These are phyloP conservation scores for Masnerella sp. DNA, from an alignment of 2,888 invertebrate genomes.

Conservation along the genomic window DNA sequence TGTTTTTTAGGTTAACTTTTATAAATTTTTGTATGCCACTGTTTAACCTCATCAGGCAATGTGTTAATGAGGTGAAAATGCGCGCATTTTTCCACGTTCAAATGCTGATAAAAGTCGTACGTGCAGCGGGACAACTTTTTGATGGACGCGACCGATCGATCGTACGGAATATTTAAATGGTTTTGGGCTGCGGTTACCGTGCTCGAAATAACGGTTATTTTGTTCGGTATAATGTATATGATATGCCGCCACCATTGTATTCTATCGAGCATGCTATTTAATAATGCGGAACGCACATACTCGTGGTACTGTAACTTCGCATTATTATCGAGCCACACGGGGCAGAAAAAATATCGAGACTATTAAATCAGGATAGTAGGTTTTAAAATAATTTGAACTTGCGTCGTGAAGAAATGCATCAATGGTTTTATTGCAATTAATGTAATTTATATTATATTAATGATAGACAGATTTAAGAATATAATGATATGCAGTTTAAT, in stretches of 20 bases:
- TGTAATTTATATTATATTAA: no score
- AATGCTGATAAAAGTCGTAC: not conserved
- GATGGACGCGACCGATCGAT: not conserved
- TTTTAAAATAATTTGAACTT: no score
- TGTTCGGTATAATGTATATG: constrained; percentile 9
- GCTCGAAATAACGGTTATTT: constrained; percentile 20
- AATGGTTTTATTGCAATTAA: no score
- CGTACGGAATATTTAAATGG: constrained; percentile 11
- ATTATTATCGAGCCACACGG: not conserved
- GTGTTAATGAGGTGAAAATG: not conserved
- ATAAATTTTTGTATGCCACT: no score
- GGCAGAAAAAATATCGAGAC: constrained; percentile 1
- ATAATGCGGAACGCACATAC: constrained; percentile 23
- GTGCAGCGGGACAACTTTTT: not conserved
- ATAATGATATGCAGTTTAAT: no score
- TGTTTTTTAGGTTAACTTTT: no score
- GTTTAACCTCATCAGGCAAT: no score
- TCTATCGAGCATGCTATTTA: constrained; percentile 20
- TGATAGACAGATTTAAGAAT: no score
- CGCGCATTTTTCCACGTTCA: constrained; percentile 20
- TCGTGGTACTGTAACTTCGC: constrained; percentile 16
- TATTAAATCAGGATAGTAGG: no score
- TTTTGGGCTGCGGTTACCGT: not conserved
- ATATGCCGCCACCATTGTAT: constrained; percentile 17
- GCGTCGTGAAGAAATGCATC: no score